These are phyloP conservation scores for Urophycis tenuis DNA, from an alignment of 2,797 vertebrate genomes.

Conservation along the genomic window DNA sequence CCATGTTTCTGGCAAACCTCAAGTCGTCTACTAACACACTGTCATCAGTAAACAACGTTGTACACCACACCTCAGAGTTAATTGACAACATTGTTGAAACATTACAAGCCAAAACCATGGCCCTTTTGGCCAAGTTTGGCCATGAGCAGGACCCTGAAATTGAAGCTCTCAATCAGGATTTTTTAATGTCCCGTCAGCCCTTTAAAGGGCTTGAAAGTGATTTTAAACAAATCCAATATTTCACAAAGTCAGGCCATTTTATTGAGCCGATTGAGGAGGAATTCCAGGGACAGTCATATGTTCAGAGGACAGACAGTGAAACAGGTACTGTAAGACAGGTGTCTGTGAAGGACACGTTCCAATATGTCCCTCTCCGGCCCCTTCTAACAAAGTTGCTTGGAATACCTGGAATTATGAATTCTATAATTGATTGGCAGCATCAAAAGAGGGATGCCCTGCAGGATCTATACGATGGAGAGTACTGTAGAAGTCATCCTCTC, in stretches of 20 bases:
- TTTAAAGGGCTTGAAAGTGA: conserved; percentile 1
- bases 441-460: background rate
- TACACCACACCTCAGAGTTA: conserved; percentile 19
- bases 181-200: background rate
- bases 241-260: background rate
- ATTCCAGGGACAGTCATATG: background rate
- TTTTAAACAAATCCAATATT: background rate
- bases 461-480: background rate
- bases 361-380: background rate
- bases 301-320: conserved; percentile 1
- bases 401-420: background rate
- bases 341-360: background rate
- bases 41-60: conserved; percentile 3
- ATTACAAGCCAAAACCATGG: conserved; percentile 8
- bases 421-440: conserved; percentile 2
- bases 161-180: background rate
- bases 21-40: background rate
- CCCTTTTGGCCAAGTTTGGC: background rate
- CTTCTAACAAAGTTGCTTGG: background rate
- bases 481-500: background rate
- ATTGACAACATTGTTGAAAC: conserved; percentile 9
- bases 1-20: conserved; percentile 13
- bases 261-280: conserved; percentile 6
- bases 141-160: conserved; percentile 3
- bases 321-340: background rate